Evolutionary conservation across 2,888 invertebrate species (phyloP).

Genomic region (Tetropium fuscum): DNA sequence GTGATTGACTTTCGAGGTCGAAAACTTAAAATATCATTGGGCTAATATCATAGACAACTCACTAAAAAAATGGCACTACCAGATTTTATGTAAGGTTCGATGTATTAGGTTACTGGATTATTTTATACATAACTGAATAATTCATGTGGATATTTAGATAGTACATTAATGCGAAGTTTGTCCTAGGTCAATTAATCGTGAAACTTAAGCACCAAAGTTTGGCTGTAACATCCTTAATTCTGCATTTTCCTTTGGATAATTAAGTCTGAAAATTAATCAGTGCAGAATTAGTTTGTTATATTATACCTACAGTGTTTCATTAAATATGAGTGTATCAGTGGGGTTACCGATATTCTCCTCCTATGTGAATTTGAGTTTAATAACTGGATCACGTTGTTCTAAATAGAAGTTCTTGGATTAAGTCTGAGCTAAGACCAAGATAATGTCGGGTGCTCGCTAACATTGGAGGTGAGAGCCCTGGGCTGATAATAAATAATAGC

Average conservation of each 20-base stretch:
- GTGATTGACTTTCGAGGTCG: too few species aligned
- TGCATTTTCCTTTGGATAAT: constrained; percentile 1
- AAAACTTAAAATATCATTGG: too few species aligned
- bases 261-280: constrained; percentile 11
- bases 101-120: too few species aligned
- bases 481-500: constrained; percentile 56
- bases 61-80: neutral
- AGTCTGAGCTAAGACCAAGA: constrained; percentile 47
- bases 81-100: too few species aligned
- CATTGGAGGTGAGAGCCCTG: constrained; percentile 46
- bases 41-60: too few species aligned
- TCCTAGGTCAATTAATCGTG: constrained; percentile 6
- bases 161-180: neutral
- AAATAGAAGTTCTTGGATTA: constrained; percentile 46
- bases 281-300: neutral
- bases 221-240: neutral
- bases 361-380: constrained; percentile 33
- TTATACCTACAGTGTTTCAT: constrained; percentile 7
- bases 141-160: neutral
- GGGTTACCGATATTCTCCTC: constrained; percentile 9
- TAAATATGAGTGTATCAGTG: constrained; percentile 6
- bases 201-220: neutral
- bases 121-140: too few species aligned
- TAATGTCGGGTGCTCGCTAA: constrained; percentile 47
- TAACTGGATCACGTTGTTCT: constrained; percentile 47